Base-by-base conservation (phyloP, 2,797 vertebrate species). In the Crocidura indochinensis region DNA sequence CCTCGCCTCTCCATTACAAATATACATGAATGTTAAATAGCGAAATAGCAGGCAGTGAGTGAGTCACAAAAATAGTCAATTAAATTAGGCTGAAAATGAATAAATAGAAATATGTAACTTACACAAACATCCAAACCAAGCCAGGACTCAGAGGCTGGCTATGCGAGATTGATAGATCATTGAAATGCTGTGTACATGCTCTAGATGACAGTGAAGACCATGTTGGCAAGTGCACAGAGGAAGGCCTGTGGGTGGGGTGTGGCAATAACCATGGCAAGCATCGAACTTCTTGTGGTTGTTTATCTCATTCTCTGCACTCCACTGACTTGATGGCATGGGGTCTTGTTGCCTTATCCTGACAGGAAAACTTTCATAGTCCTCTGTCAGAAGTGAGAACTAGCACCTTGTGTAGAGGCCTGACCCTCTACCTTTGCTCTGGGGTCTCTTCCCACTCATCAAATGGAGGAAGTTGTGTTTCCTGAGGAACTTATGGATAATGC, bases 391-490 rank as follows among this genome's bases (percentile, higher is more conserved):
- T 96, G 94, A 94, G 81, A 86, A 88, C 47, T 80, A 91, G 77
- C 38, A 92, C 86, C 93, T 94, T 68, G 73, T 91, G 87, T 90
- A 88, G 79, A 69, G 12, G 77, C 19, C 80, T 96, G 94, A 95
- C 95, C 68, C 56, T 75, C 75, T 87, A 82, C 88, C 88, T 94
- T 95, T 96, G 86, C 88, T 87, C 92, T 71, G 44, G 90, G 96
- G 93, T n/a, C 7, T 87, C 90, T 80, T 67, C 2, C 11, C 91
- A 95, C 86, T 81, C 78, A 47, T 90, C 72, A 90, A 82, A 94
- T 83, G 56, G 92, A 96, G 96, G 95, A 95, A 93, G n/a, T 19
- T 67, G 80, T 95, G 93, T 94, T 97, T 97, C 96, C 96, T 97
- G 95, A 83, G 11, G 64, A 84, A 86, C 93, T 95, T 93, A 95